Evolutionary conservation across 2,113 vertebrate genomes (phyloP), one percentile per base, ranked within the genome.

Genomic region (Nesogale talazaci): DNA sequence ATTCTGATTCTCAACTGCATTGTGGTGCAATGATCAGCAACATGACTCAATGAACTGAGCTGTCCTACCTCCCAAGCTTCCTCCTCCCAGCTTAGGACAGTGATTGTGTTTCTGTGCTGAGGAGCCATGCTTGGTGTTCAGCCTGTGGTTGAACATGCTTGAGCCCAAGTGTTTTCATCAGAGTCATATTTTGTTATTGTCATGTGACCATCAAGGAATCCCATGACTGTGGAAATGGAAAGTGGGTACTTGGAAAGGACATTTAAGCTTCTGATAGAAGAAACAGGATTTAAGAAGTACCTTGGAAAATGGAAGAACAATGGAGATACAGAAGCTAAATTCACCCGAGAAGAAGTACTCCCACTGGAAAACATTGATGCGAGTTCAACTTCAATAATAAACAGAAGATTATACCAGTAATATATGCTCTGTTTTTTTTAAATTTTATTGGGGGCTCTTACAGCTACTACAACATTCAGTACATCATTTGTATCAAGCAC

Each of bases 101-200:
- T 1, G n/a, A n/a, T 5, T 14, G 52, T 4, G 0, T 4, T 36
- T 0, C 56, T 20, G 0, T 29, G 36, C 29, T 15, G 3, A 11
- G 31, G 9, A 78, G 29, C 17, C 15, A 40, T 34, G 15, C 61
- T 20, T 4, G 16, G 63, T 27, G 5, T 15, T 12, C 25, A 5
- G 2, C 1, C 34, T 67, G n/a, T 6, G 1, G 82, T 6, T 42
- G 69, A 14, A 80, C 22, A 59, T 79, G 10, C 15, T 12, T 9
- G 5, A 2, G 20, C 3, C 12, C 4, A 15, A 63, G 25, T 11
- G 27, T 2, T 86, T 38, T 34, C 19, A 0, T 56, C 46, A 52
- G 46, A 52, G 46, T 52, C 46, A 52, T 12, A 52, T 52, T 52
- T 52, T 11, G 14, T 52, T 52, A 52, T 52, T 8, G 46, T 12